Conservation (phyloP, 64 coral and sea anemone species). For the Orbicella faveolata region DNA sequence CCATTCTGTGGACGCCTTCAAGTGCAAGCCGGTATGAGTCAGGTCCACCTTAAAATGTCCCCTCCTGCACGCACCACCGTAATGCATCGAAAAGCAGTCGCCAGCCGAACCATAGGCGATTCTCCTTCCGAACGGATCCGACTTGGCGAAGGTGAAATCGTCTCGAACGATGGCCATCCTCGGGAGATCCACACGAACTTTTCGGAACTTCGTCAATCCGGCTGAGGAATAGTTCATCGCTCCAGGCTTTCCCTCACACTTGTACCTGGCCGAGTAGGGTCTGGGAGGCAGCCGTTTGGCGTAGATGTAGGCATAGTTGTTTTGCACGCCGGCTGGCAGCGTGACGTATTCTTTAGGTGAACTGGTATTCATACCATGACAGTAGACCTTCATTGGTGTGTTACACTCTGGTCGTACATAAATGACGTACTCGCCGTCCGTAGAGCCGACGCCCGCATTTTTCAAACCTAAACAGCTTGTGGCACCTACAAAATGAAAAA, state of each 20-base stretch:
- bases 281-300: constrained; percentile 52
- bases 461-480: constrained; percentile 77
- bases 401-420: constrained; percentile 78
- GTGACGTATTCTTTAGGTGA: constrained; percentile 81
- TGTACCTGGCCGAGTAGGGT: constrained; percentile 65
- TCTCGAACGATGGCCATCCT: constrained; percentile 77
- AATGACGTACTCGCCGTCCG: constrained; percentile 84
- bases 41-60: constrained; percentile 91
- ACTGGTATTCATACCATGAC: constrained; percentile 88
- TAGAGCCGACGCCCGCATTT: constrained; percentile 56
- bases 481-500: constrained; percentile 47
- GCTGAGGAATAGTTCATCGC: constrained; percentile 36
- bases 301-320: constrained; percentile 92
- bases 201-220: constrained; percentile 76
- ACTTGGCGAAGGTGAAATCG: constrained; percentile 82
- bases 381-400: constrained; percentile 79
- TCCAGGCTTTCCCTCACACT: constrained; percentile 60
- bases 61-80: constrained; percentile 65
- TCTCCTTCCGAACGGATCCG: constrained; percentile 59
- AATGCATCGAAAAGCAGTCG: constrained; percentile 96
- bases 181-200: constrained; percentile 77
- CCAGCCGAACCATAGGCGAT: constrained; percentile 84
- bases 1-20: constrained; percentile 66
- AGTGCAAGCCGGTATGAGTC: constrained; percentile 57
- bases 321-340: constrained; percentile 54